These are phyloP conservation scores for Zaprionus lachaisei DNA, from an alignment of 1,140 invertebrate species.

Conservation along the genomic window DNA sequence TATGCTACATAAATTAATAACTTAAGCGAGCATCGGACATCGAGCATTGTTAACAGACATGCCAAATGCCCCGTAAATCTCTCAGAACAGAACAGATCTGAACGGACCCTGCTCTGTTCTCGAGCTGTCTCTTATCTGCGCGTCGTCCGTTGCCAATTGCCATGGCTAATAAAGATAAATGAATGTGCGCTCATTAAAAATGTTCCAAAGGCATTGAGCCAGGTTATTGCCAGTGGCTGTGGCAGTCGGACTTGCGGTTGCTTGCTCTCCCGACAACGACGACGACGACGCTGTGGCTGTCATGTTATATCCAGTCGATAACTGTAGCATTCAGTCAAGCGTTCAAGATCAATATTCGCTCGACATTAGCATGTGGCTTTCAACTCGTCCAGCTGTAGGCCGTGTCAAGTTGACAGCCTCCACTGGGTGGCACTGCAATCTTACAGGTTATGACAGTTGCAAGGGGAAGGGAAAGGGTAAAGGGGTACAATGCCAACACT, in stretches of 20 bases:
- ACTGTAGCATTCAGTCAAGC: constrained; percentile 66
- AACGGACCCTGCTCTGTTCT: constrained; percentile 16
- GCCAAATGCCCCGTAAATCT: constrained; percentile 48
- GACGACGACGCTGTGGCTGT: constrained; percentile 39
- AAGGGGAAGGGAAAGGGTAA: background rate
- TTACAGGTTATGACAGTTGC: constrained; percentile 64
- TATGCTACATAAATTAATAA: constrained; percentile 69
- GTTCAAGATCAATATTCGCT: constrained; percentile 73
- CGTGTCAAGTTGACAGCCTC: constrained; percentile 46
- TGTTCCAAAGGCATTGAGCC: constrained; percentile 65
- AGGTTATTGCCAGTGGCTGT: constrained; percentile 72
- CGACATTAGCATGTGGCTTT: constrained; percentile 60
- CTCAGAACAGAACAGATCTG: background rate
- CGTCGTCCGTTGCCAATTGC: constrained; percentile 66
- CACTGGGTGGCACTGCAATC: constrained; percentile 42
- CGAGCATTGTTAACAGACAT: constrained; percentile 30
- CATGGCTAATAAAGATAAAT: constrained; percentile 80
- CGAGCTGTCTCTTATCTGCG: constrained; percentile 51
- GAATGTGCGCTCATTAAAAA: constrained; percentile 65
- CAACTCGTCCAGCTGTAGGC: constrained; percentile 52
- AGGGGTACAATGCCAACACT: background rate
- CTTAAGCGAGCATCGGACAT: constrained; percentile 50
- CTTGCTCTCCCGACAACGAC: constrained; percentile 12
- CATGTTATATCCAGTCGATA: constrained; percentile 53
- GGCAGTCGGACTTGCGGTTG: constrained; percentile 42